Percentiles rank a stretch among this genome's conserved stretches.
phyloP scores from a whole-genome alignment of 1,140 invertebrate genomes.

The Cecropterus lyciades region DNA sequence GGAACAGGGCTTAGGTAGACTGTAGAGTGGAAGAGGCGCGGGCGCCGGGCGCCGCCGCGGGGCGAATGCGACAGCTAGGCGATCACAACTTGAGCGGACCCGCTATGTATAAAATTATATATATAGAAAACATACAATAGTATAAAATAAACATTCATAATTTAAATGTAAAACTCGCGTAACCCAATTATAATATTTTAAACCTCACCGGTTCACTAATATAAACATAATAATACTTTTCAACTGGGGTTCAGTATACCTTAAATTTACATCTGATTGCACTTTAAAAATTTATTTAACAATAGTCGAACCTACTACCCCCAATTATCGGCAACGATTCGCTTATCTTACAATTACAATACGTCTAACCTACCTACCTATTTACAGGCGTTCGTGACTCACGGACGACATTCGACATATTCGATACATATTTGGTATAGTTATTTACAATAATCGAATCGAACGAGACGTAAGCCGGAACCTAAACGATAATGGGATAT shows the following conservation, averaged over 20 bases:
- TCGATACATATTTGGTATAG: conserved; percentile 79
- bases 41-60: conserved; percentile 11
- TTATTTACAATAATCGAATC: conserved; percentile 77
- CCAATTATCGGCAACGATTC: conserved; percentile 56
- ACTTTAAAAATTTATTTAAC: conserved; percentile 77
- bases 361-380: conserved; percentile 62
- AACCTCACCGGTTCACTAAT: conserved; percentile 73
- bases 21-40: conserved; percentile 18
- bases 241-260: conserved; percentile 73
- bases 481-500: conserved; percentile 72
- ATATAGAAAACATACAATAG: conserved; percentile 71
- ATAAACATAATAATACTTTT: conserved; percentile 84
- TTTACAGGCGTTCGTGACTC: conserved; percentile 59
- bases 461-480: conserved; percentile 55
- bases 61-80: conserved; percentile 24
- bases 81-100: conserved; percentile 56
- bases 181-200: conserved; percentile 82
- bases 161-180: conserved; percentile 76
- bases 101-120: conserved; percentile 58
- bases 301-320: conserved; percentile 69
- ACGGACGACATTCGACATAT: conserved; percentile 55
- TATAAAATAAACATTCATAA: conserved; percentile 81
- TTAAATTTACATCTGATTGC: conserved; percentile 81
- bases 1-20: conserved; percentile 35
- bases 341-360: conserved; percentile 58